Evolutionary conservation across 2,113 vertebrate genomes (phyloP), one percentile per base, ranked within the genome.

Genomic region (Tenrec ecaudatus): DNA sequence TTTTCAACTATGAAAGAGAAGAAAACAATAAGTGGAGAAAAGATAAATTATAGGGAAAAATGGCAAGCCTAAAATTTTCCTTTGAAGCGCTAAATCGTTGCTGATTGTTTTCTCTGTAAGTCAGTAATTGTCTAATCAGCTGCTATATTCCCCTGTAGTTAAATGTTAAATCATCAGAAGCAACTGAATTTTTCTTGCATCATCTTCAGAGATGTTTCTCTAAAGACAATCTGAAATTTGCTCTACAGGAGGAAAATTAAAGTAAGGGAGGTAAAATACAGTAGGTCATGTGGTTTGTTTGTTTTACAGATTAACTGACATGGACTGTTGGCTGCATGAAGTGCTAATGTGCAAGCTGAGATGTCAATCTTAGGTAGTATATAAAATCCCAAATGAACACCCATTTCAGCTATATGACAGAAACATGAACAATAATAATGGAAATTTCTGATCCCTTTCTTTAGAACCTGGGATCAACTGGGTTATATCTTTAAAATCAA

Each of bases 151-250:
- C 58, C 76, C 47, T 95, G 92, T 43, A 4, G 58, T 22, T 71
- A 71, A 66, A 82, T 62, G 9, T 71, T 85, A 88, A 82, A 77
- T n/a, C n/a, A 88, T 14, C 31, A 71, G 22, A 80, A 86, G 40
- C 79, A 88, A 68, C 3, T 16, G 36, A 17, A 12, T 38, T 81
- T 33, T 87, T 14, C 6, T 88, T 66, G 87, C 10, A 31, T 77
- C 64, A 77, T 71, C 38, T 93, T 88, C 80, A 90, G 29, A 83
- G 80, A 64, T 47, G 68, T 43, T 79, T 66, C 71, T 90, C 82
- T 57, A 27, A 92, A 80, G 40, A 86, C 85, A 82, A 82, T 93
- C 19, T 89, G 58, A 81, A 93, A 71, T 47, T 66, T 15, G 66
- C 4, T 29, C 27, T 68, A 79, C 88, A 62, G 82, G 43, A 83